A percentile compares a stretch with the other conserved stretches of the same genome.
Conservation (phyloP, 2,888 invertebrate genomes). For the Embidobia sp. region DNA sequence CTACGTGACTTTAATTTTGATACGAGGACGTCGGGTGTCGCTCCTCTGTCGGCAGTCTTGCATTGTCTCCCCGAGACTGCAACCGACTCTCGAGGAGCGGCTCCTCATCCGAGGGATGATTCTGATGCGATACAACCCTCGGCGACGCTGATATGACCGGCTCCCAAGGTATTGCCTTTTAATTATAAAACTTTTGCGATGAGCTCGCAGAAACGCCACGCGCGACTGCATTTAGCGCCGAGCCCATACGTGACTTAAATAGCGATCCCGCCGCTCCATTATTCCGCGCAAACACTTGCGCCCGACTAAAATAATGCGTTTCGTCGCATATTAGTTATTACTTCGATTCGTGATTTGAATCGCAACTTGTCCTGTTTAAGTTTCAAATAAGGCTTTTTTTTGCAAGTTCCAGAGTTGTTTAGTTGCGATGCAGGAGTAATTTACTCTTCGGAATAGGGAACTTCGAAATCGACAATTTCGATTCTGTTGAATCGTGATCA, state of each 20-base stretch:
- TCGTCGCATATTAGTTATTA: constrained; percentile 33
- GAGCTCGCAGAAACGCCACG: constrained; percentile 47
- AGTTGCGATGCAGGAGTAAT: too few relatives aligned
- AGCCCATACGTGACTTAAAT: constrained; percentile 59
- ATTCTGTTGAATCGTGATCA: too few relatives aligned
- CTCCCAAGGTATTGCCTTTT: constrained; percentile 58
- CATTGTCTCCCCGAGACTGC: constrained; percentile 55
- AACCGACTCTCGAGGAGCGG: constrained; percentile 18
- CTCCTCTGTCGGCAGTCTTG: constrained; percentile 44
- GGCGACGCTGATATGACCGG: constrained; percentile 44
- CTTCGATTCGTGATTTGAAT: too few relatives aligned
- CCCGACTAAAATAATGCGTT: constrained; percentile 30
- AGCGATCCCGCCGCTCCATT: constrained; percentile 31
- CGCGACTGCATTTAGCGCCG: constrained; percentile 40
- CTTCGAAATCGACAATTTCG: too few relatives aligned
- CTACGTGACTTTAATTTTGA: constrained; percentile 72
- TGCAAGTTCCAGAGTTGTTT: too few relatives aligned
- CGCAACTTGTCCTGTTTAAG: too few relatives aligned
- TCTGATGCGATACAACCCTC: constrained; percentile 49
- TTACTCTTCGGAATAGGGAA: too few relatives aligned
- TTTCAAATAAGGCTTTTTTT: too few relatives aligned
- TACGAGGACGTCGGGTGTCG: constrained; percentile 52
- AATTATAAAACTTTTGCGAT: constrained; percentile 62
- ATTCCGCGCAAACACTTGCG: constrained; percentile 15
- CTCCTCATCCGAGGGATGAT: constrained; percentile 48